Conservation (phyloP, 2,888 invertebrate species). For the Netelia virgata region DNA sequence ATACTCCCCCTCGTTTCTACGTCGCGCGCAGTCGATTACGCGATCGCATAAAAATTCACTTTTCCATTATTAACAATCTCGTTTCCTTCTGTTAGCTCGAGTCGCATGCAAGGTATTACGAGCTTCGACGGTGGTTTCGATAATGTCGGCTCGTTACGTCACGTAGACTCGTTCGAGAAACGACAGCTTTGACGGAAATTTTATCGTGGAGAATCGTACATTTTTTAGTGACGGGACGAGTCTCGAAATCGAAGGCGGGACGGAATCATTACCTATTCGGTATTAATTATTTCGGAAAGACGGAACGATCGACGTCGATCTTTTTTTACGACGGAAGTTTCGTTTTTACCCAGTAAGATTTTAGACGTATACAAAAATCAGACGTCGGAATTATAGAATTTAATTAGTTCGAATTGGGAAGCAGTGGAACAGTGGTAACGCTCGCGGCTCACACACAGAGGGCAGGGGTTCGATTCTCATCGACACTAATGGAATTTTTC, state of each 20-base stretch:
- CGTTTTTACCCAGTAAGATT: neutral
- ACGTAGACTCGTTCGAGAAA: neutral
- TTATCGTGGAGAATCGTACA: neutral
- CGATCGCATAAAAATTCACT: conserved; percentile 20
- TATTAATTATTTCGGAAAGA: too few relatives aligned
- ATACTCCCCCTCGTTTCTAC: neutral
- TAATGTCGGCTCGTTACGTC: neutral
- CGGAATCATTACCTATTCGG: neutral
- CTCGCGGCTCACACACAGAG: too few relatives aligned
- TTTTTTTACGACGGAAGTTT: conserved; percentile 65
- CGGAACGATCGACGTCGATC: neutral
- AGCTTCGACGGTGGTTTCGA: conserved; percentile 9
- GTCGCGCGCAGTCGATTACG: neutral
- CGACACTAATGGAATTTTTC: too few relatives aligned
- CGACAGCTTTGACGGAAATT: neutral
- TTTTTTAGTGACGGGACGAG: neutral
- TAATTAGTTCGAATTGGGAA: too few relatives aligned
- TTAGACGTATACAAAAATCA: too few relatives aligned
- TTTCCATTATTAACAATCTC: conserved; percentile 49
- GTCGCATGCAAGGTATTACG: neutral
- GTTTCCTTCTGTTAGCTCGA: conserved; percentile 26
- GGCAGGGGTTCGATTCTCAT: too few relatives aligned
- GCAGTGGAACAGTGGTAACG: too few relatives aligned
- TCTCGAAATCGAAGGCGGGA: neutral
- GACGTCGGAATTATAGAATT: too few relatives aligned